Evolutionary conservation across 2,113 vertebrate genomes (phyloP).

Genomic region (Sapajus apella): DNA sequence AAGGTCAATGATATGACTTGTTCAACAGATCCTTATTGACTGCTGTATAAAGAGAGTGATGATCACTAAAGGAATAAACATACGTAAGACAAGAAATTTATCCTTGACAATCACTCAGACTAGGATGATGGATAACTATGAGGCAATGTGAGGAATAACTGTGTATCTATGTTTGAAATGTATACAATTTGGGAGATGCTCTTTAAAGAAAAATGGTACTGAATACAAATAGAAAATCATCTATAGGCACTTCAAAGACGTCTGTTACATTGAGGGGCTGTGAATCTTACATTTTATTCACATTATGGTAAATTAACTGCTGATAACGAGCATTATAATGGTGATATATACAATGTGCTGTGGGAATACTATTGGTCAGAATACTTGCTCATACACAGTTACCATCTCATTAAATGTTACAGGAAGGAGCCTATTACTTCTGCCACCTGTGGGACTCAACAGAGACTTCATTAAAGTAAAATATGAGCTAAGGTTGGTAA

Average conservation of each 20-base stretch:
- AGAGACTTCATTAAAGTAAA: not conserved
- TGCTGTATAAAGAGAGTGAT: not conserved
- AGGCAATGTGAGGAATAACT: not conserved
- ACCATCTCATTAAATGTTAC: not conserved
- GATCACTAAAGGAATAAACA: not conserved
- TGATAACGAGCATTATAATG: not conserved
- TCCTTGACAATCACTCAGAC: not conserved
- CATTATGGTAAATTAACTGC: not conserved
- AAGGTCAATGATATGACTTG: not conserved
- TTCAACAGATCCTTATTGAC: not conserved
- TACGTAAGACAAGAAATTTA: not conserved
- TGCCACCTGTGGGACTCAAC: not conserved
- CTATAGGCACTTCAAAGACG: fast-evolving
- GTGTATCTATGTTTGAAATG: not conserved
- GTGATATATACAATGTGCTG: not conserved
- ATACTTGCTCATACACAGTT: not conserved
- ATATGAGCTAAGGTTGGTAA: not conserved
- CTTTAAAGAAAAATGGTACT: not conserved
- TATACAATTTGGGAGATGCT: not conserved
- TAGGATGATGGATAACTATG: not conserved
- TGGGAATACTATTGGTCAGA: not conserved
- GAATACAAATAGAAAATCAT: not conserved
- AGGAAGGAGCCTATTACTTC: not conserved
- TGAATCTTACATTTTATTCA: not conserved
- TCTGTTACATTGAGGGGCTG: fast-evolving